Percentiles rank a stretch among this genome's conserved stretches.
These are phyloP conservation scores for Perodicticus potto DNA, from an alignment of 2,797 vertebrate genomes.

Conservation along the genomic window DNA sequence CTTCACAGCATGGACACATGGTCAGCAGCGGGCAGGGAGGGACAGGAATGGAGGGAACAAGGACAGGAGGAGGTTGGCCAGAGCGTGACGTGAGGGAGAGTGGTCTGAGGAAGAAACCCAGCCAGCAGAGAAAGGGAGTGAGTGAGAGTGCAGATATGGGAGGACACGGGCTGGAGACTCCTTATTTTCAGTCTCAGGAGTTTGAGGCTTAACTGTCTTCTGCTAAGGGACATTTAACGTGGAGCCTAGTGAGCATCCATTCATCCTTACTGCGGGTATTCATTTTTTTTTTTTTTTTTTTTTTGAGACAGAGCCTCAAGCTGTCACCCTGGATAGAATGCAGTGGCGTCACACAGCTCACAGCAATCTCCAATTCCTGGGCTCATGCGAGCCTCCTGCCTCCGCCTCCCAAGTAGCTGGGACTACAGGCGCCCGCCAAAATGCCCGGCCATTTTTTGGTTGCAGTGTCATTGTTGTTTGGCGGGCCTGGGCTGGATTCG, in stretches of 20 bases:
- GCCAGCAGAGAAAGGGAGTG: not conserved
- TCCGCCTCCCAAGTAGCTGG: no score
- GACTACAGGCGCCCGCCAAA: no score
- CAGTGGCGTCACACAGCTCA: no score
- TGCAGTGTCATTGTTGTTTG: no score
- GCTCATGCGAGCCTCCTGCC: no score
- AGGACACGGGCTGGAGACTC: not conserved
- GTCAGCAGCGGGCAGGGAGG: not conserved
- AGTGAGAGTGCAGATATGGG: not conserved
- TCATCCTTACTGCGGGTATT: not conserved
- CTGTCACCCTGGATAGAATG: no score
- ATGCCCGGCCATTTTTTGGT: no score
- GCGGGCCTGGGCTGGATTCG: no score
- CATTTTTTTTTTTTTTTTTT: no score
- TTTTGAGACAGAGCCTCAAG: no score
- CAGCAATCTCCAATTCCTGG: no score
- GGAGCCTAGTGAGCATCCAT: not conserved
- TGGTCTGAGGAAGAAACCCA: not conserved
- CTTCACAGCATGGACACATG: not conserved
- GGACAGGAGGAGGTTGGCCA: not conserved
- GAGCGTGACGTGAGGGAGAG: not conserved
- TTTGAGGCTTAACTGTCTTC: not conserved
- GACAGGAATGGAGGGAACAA: not conserved
- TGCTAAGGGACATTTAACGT: not conserved
- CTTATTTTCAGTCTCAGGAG: not conserved